Evolutionary conservation across 2,888 invertebrate genomes (phyloP), one percentile per base, ranked within the genome.

Genomic region (Volucella zonaria): DNA sequence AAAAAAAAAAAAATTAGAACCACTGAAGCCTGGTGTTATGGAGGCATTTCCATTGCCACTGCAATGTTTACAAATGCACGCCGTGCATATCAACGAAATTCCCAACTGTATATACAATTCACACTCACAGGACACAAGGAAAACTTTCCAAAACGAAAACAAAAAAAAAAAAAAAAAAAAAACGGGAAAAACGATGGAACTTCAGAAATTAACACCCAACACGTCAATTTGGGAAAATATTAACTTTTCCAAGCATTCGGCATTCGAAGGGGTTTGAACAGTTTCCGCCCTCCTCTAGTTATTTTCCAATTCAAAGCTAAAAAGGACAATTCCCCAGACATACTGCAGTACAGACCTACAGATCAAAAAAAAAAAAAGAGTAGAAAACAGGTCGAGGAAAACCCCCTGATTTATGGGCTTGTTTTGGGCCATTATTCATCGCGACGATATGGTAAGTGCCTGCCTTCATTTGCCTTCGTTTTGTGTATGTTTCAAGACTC

Each of bases 141-240:
- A 47, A 51, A 75, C 12, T 42, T 31, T n/a, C 56, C 15, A 58
- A 56, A 68, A 74, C 43, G 10, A 23, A 66, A 14, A 42, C n/a
- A 11, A 8, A 18, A 15, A n/a, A 10, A 52, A 38, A 11, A 8
- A 18, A 15, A n/a, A 10, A 52, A 38, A 62, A 18, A 42, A 68
- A 62, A 64, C 18, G n/a, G 40, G 59, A 66, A 31, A 45, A 77
- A 77, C 59, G 18, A 23, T 23, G 18, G 18, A 23, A 23, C 52
- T 75, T 75, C 42, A 12, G 67, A 74, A 74, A 82, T 82, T 78
- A 82, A 82, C 82, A 83, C 74, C 74, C 82, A 47, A 67, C 67
- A 80, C 70, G 76, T 85, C 85, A 85, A 73, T 80, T 85, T 73
- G 67, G 73, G 45, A 70, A 76, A 76, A 81, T 85, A 85, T 80